These are phyloP conservation scores for Erythrocebus patas DNA, from an alignment of 2,113 vertebrate genomes.

Conservation along the genomic window DNA sequence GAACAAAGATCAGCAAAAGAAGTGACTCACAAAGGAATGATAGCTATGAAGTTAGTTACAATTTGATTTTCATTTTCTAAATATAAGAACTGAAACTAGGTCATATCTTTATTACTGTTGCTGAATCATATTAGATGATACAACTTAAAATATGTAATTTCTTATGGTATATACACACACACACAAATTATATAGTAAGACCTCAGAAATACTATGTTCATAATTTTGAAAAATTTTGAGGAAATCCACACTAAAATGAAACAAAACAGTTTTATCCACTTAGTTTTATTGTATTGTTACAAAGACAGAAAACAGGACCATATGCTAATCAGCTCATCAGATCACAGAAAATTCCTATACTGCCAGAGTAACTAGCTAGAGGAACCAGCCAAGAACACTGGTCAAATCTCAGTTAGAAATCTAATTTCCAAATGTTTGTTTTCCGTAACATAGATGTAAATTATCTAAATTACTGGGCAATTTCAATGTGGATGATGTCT, in stretches of 20 bases:
- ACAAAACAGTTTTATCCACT: not conserved
- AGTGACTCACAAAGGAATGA: not conserved
- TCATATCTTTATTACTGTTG: not conserved
- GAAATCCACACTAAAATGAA: constrained; percentile 16
- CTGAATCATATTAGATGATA: not conserved
- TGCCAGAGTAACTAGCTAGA: not conserved
- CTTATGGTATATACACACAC: not conserved
- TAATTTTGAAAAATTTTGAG: not conserved
- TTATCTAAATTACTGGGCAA: not conserved
- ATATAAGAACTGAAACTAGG: not conserved
- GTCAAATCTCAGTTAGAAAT: not conserved
- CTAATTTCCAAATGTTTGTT: not conserved
- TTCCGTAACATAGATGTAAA: constrained; percentile 7
- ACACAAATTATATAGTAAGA: not conserved
- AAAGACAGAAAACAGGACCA: not conserved
- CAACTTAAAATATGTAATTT: not conserved
- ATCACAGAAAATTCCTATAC: not conserved
- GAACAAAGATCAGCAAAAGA: not conserved
- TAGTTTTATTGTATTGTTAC: not conserved
- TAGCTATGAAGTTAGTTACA: not conserved
- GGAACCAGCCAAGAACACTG: not conserved
- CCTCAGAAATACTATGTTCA: not conserved
- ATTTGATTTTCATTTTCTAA: constrained; percentile 12
- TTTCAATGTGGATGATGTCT: not conserved
- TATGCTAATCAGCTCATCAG: not conserved